Evolutionary conservation across 2,888 invertebrate genomes (phyloP).

Genomic region (Dendrolimus houi): DNA sequence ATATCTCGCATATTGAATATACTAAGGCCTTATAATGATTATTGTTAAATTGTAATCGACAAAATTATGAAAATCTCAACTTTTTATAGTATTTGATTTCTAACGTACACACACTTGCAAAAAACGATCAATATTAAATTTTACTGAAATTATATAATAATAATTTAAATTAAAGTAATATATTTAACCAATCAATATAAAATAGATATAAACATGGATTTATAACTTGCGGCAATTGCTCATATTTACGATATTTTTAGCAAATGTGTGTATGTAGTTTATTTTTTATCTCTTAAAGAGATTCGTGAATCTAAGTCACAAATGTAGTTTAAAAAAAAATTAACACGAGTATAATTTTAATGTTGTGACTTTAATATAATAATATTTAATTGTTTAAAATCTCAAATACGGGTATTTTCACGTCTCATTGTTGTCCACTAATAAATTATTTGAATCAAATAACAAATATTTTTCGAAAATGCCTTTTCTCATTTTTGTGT

Average conservation of each 20-base stretch:
- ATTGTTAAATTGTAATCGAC: neutral
- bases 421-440: conserved; percentile 11
- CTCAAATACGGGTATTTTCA: neutral
- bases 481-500: too few species aligned
- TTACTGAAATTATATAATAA: too few species aligned
- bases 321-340: neutral
- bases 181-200: too few species aligned
- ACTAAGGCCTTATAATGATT: neutral
- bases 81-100: neutral
- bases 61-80: neutral
- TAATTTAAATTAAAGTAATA: too few species aligned
- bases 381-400: neutral
- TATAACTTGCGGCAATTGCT: too few species aligned
- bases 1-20: neutral
- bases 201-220: too few species aligned
- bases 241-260: too few species aligned
- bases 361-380: neutral
- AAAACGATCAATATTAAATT: neutral
- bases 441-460: conserved; percentile 23
- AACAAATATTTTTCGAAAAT: conserved; percentile 1
- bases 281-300: too few species aligned
- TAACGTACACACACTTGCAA: neutral
- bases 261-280: too few species aligned
- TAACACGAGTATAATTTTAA: neutral
- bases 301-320: neutral